A percentile compares a stretch with the other conserved stretches of the same genome.
These are phyloP conservation scores for Noctua pronuba DNA, from an alignment of 2,888 invertebrate genomes.

Conservation along the genomic window DNA sequence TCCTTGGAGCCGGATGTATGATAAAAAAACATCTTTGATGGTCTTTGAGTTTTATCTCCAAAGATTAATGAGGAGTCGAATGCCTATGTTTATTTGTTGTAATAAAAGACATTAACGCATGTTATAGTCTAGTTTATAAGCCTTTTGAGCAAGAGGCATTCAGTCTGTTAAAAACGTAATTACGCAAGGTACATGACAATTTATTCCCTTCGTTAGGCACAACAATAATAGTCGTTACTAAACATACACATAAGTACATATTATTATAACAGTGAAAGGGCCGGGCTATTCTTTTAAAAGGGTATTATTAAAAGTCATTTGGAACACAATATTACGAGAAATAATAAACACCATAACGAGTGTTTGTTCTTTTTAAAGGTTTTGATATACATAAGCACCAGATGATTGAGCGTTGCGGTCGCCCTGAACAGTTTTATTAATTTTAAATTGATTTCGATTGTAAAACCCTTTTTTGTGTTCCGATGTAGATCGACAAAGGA, in stretches of 20 bases:
- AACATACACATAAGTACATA: slow-evolving; percentile 41
- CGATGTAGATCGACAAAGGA: slow-evolving; percentile 65
- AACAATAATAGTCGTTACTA: slow-evolving; percentile 58
- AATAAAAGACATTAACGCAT: slow-evolving; percentile 30
- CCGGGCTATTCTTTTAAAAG: slow-evolving; percentile 70
- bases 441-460: slow-evolving; percentile 75
- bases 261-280: slow-evolving; percentile 75
- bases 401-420: slow-evolving; percentile 75
- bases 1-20: slow-evolving; percentile 49
- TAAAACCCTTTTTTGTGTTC: slow-evolving; percentile 69
- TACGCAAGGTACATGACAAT: slow-evolving; percentile 44
- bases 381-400: slow-evolving; percentile 68
- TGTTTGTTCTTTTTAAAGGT: slow-evolving; percentile 74
- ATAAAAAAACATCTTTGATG: slow-evolving; percentile 37
- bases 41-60: slow-evolving; percentile 28
- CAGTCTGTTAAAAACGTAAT: slow-evolving; percentile 27
- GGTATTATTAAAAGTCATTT: slow-evolving; percentile 79
- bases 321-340: slow-evolving; percentile 70
- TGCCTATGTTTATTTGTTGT: slow-evolving; percentile 7
- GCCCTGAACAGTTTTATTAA: slow-evolving; percentile 74
- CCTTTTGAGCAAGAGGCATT: slow-evolving; percentile 29
- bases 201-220: slow-evolving; percentile 54
- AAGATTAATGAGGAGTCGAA: slow-evolving; percentile 40
- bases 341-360: slow-evolving; percentile 74
- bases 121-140: slow-evolving; percentile 27